Base-by-base conservation (phyloP, 2,888 invertebrate genomes). In the Eremobia ochroleuca region DNA sequence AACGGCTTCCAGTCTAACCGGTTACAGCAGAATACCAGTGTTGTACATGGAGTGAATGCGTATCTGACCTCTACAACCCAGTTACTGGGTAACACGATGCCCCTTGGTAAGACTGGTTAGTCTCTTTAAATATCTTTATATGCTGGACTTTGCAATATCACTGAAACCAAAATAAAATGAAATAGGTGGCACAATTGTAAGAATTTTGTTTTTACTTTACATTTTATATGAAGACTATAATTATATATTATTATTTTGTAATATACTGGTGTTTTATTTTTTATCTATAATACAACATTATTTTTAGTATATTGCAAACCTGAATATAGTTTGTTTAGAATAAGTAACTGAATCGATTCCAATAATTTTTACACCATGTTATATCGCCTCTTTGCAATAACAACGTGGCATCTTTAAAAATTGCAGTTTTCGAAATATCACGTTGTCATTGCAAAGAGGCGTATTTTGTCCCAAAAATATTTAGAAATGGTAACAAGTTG, bases 211-310 rank as follows among this genome's bases (percentile, higher is more conserved):
- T n/a, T 59, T 37, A 3, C 21, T 49, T 59, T 15, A 59, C n/a
- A 59, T 79, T 59, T 67, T 67, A 66, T 66, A 8, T 43, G 40
- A 25, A 61, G 9, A 52, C 6, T 79, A 37, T 55, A 31, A 77
- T 18, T 70, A 79, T 37, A 78, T 70, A 37, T 70, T 70, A 37
- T 70, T 8, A n/a, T 77, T 61, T 70, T 80, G 9, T 77, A 71
- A 28, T 62, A 15, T 4, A 55, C 13, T 28, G 0, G 8, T 61
- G 40, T 70, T 61, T 69, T 40, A 40, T 74, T 72, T 71, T 25
- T 3, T 21, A 11, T 34, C 25, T n/a, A n/a, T n/a, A n/a, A n/a
- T n/a, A n/a, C n/a, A n/a, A n/a, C n/a, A n/a, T n/a, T n/a, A n/a
- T n/a, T n/a, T n/a, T n/a, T n/a, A n/a, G n/a, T n/a, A n/a, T n/a